These are phyloP conservation scores for Saccopteryx leptura DNA, from an alignment of 2,113 vertebrate species.

Conservation along the genomic window DNA sequence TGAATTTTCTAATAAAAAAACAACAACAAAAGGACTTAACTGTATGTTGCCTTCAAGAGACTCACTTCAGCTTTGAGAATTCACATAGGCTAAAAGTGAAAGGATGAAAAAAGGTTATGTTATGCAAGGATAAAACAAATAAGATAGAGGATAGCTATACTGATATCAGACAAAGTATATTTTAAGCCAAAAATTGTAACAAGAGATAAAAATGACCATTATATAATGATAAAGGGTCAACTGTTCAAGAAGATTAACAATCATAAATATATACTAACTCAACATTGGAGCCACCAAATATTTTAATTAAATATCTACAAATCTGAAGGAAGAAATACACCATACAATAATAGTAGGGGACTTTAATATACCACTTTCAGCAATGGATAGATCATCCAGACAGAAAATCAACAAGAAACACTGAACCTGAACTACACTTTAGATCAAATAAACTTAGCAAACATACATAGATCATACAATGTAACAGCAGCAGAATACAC, in stretches of 20 bases:
- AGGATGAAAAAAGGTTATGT: neutral
- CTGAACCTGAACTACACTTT: neutral
- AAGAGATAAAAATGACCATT: neutral
- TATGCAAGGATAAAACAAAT: neutral
- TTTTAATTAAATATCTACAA: neutral
- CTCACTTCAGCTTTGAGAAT: neutral
- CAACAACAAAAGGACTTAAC: neutral
- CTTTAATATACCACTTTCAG: neutral
- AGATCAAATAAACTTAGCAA: neutral
- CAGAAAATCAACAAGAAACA: neutral
- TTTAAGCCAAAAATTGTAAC: neutral
- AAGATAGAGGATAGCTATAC: neutral
- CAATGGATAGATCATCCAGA: neutral
- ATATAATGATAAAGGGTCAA: neutral
- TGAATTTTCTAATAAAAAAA: neutral
- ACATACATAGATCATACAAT: neutral
- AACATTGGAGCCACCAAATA: neutral
- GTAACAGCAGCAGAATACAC: neutral
- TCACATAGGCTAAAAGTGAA: neutral
- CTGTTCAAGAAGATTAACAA: neutral
- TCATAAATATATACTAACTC: neutral
- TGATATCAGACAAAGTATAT: neutral
- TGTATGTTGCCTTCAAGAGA: neutral
- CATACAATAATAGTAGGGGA: neutral
- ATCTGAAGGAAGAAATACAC: neutral